These are phyloP conservation scores for Podotricha telesiphe DNA, from an alignment of 2,888 invertebrate genomes.

Conservation along the genomic window DNA sequence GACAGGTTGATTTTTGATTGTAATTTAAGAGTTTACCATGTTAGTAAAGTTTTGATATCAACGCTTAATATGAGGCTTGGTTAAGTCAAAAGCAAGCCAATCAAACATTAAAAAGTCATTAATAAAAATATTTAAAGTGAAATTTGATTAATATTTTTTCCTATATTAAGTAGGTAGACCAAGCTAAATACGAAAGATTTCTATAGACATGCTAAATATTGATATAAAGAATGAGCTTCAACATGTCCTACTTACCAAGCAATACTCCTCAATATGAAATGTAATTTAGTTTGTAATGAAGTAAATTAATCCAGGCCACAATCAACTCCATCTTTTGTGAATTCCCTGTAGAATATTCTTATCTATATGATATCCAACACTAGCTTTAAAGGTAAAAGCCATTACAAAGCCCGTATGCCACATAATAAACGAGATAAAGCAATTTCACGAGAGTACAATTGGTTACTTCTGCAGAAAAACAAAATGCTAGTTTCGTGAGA, in stretches of 20 bases:
- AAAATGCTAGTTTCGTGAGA: conserved; percentile 28
- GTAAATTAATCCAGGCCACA: conserved; percentile 14
- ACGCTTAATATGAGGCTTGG: too few species aligned
- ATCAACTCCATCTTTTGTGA: conserved; percentile 22
- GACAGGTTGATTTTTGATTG: too few species aligned
- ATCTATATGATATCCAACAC: conserved; percentile 36
- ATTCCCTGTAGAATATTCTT: conserved; percentile 26
- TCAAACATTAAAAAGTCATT: too few species aligned
- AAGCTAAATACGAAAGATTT: too few species aligned
- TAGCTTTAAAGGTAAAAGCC: conserved; percentile 41
- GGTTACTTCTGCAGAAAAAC: conserved; percentile 25
- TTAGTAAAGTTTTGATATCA: too few species aligned
- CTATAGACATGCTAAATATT: too few species aligned
- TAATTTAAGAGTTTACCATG: too few species aligned
- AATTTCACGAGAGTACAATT: conserved; percentile 35
- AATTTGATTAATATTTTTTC: too few species aligned
- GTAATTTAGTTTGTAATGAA: not conserved
- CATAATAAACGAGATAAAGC: conserved; percentile 44
- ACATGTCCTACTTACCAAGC: not conserved
- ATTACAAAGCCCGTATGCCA: conserved; percentile 45
- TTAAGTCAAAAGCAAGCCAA: too few species aligned
- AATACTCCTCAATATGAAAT: not conserved
- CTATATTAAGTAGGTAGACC: too few species aligned
- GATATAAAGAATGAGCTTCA: not conserved
- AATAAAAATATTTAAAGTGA: too few species aligned